Percentiles rank a stretch among this genome's conserved stretches.
These are phyloP conservation scores for Toxonevra muliebris DNA, from an alignment of 2,888 invertebrate genomes.

Conservation along the genomic window DNA sequence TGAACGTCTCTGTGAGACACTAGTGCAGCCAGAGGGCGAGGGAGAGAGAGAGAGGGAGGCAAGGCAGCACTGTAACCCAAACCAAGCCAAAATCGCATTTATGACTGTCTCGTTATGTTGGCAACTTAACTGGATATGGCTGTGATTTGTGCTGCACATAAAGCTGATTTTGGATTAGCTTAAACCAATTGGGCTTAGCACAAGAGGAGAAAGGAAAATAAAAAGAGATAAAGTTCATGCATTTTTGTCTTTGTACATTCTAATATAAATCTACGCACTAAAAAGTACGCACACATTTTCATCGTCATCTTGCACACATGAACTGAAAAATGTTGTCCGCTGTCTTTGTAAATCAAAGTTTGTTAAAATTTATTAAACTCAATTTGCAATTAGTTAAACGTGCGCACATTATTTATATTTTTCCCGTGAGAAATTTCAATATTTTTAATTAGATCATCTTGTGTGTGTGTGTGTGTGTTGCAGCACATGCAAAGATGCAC, in stretches of 20 bases:
- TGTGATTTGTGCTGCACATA: constrained; percentile 21
- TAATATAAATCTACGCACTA: too few relatives aligned
- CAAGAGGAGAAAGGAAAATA: not conserved
- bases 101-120: constrained; percentile 22
- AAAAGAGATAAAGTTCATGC: constrained; percentile 54
- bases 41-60: not conserved
- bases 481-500: not conserved
- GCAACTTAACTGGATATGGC: constrained; percentile 16
- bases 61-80: constrained; percentile 15
- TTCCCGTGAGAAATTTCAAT: constrained; percentile 62
- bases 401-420: constrained; percentile 54
- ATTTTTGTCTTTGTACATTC: constrained; percentile 48
- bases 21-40: not conserved
- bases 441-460: constrained; percentile 51
- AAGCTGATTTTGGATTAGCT: constrained; percentile 19
- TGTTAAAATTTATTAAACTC: constrained; percentile 48
- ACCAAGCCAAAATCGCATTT: constrained; percentile 16
- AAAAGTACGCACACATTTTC: too few relatives aligned
- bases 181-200: not conserved
- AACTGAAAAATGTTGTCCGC: too few relatives aligned
- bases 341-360: not conserved
- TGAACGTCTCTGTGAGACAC: constrained; percentile 13
- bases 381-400: constrained; percentile 58
- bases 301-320: too few relatives aligned
- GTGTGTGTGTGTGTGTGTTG: not conserved